Evolutionary conservation across 2,797 vertebrate species (phyloP).

Genomic region (Gallirallus australis): DNA sequence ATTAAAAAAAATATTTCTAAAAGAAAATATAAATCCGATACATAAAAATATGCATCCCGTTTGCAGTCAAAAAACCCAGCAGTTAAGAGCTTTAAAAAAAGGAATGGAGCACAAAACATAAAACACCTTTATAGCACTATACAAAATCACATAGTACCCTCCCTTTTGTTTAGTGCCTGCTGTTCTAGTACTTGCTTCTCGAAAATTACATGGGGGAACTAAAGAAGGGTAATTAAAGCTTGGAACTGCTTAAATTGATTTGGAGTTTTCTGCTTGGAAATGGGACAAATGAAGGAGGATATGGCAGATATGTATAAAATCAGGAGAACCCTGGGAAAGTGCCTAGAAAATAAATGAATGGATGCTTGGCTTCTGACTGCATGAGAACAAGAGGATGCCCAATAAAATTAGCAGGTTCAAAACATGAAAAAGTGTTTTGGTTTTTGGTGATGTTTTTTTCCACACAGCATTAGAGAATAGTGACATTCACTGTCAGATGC

Average conservation of each 20-base stretch:
- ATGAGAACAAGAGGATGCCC: slow-evolving; percentile 9
- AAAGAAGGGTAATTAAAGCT: slow-evolving; percentile 49
- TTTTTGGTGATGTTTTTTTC: too few relatives aligned
- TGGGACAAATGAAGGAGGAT: not conserved
- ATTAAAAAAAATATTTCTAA: not conserved
- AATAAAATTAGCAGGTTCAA: slow-evolving; percentile 23
- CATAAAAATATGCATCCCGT: too few relatives aligned
- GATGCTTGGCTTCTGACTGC: slow-evolving; percentile 20
- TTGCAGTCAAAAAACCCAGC: not conserved
- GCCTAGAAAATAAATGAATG: slow-evolving; percentile 57
- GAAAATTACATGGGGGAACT: slow-evolving; percentile 35
- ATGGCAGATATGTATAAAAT: slow-evolving; percentile 46
- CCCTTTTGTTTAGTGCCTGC: slow-evolving; percentile 1
- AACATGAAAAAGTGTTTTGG: not conserved
- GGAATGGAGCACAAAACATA: not conserved
- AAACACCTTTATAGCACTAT: slow-evolving; percentile 9
- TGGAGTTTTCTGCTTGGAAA: slow-evolving; percentile 47
- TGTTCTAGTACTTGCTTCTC: slow-evolving; percentile 33
- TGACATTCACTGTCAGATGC: not conserved
- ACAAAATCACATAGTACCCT: not conserved
- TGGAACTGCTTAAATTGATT: slow-evolving; percentile 47
- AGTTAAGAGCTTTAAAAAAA: not conserved
- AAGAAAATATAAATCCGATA: not conserved
- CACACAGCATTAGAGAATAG: not conserved
- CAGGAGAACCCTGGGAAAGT: slow-evolving; percentile 48